A percentile compares a stretch with the other conserved stretches of the same genome.
Evolutionary conservation across 2,113 vertebrate genomes (phyloP).

Genomic region (Corydoras maculifer): DNA sequence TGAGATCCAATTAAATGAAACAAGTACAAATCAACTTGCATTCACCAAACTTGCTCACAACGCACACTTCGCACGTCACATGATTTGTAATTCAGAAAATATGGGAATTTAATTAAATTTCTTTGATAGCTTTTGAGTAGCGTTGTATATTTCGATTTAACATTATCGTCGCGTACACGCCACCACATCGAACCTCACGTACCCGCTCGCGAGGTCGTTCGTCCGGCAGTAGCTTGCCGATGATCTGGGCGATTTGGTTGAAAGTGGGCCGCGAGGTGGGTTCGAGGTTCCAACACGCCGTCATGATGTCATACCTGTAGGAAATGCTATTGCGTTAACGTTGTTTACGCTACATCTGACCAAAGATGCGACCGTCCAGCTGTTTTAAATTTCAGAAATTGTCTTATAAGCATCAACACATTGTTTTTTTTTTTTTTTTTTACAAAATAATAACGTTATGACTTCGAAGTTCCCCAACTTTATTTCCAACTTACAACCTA

Average conservation of each 20-base stretch:
- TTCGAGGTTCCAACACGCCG: constrained; percentile 83
- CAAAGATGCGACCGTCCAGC: neutral
- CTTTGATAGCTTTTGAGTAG: too few species aligned
- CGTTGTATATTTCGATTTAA: too few species aligned
- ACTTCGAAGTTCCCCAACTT: too few species aligned
- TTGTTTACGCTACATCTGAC: neutral
- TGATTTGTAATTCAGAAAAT: too few species aligned
- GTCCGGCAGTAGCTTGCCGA: constrained; percentile 64
- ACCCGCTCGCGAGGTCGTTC: constrained; percentile 58
- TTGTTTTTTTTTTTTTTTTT: too few species aligned
- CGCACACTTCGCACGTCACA: too few species aligned
- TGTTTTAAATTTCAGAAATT: neutral
- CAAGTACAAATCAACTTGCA: too few species aligned
- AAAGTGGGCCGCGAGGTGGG: constrained; percentile 83
- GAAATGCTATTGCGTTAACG: neutral
- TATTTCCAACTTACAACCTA: too few species aligned
- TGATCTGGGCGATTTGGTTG: constrained; percentile 69
- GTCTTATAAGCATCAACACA: neutral
- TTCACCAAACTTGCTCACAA: too few species aligned
- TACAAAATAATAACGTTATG: too few species aligned
- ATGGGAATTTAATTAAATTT: too few species aligned
- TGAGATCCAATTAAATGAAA: neutral
- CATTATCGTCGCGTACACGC: too few species aligned
- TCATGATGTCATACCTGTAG: constrained; percentile 85
- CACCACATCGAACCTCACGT: constrained; percentile 31